Evolutionary conservation across 1,140 invertebrate genomes (phyloP).

Genomic region (Bombus haemorrhoidalis): DNA sequence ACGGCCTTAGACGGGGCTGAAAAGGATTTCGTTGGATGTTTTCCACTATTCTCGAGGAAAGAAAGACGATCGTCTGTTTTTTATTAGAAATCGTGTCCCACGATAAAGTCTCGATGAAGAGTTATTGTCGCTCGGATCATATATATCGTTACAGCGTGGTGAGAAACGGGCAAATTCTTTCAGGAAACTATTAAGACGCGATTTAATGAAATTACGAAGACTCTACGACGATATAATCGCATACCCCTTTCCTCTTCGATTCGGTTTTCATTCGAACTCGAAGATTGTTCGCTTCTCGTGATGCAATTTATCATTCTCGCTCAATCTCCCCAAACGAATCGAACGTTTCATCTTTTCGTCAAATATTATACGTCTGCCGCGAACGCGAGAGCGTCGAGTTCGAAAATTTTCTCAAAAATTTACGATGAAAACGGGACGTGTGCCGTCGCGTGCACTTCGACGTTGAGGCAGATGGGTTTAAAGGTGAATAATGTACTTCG

Average conservation of each 20-base stretch:
- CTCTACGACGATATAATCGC: slow-evolving; percentile 9
- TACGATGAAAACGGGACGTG: not conserved
- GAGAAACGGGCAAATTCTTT: slow-evolving; percentile 1
- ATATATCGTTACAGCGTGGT: not conserved
- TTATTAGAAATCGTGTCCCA: not conserved
- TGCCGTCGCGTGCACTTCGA: not conserved
- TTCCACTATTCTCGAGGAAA: not conserved
- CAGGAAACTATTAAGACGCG: not conserved
- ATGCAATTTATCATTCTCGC: not conserved
- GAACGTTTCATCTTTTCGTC: slow-evolving; percentile 16
- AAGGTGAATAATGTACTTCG: slow-evolving; percentile 16
- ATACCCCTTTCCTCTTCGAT: not conserved
- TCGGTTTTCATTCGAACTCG: not conserved
- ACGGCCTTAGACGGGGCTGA: not conserved
- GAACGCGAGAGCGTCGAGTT: too few species aligned
- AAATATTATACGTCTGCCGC: not conserved
- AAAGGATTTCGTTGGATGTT: slow-evolving; percentile 19
- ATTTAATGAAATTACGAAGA: slow-evolving; percentile 33
- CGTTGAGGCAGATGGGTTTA: not conserved
- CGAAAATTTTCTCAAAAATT: not conserved
- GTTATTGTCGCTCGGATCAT: not conserved
- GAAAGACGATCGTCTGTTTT: not conserved
- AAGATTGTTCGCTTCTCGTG: slow-evolving; percentile 11
- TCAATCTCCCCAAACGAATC: not conserved
- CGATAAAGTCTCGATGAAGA: not conserved